These are phyloP conservation scores for Mastomys natalensis DNA, from an alignment of 2,113 vertebrate genomes.

Conservation along the genomic window DNA sequence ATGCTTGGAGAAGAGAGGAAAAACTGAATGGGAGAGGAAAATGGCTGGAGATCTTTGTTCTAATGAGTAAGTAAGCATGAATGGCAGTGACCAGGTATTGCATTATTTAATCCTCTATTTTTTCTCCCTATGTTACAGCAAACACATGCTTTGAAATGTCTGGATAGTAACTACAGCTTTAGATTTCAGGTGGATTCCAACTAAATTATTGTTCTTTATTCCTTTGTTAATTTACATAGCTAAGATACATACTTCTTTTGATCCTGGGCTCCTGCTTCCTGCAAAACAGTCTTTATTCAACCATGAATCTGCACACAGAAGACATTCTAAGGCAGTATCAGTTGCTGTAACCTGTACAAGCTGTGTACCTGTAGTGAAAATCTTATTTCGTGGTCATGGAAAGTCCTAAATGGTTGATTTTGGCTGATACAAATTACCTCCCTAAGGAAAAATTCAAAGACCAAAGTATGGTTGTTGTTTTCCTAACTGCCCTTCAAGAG, in stretches of 20 bases:
- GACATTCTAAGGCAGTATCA: not conserved
- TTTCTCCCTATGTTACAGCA: not conserved
- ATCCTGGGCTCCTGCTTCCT: not conserved
- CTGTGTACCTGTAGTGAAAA: too few species aligned
- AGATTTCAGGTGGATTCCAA: not conserved
- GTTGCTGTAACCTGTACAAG: not conserved
- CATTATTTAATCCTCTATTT: not conserved
- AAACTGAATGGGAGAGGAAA: not conserved
- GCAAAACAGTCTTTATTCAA: not conserved
- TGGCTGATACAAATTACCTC: not conserved
- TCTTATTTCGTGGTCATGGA: not conserved
- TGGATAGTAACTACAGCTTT: not conserved
- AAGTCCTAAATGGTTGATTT: not conserved
- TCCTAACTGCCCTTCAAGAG: not conserved
- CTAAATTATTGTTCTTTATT: not conserved
- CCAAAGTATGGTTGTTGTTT: not conserved
- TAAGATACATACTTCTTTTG: not conserved
- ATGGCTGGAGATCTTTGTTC: not conserved
- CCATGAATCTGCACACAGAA: not conserved
- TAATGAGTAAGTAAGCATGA: not conserved
- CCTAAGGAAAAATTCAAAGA: constrained; percentile 27
- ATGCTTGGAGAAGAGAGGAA: not conserved
- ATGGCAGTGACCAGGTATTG: not conserved
- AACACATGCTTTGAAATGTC: not conserved
- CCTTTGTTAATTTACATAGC: not conserved